Evolutionary conservation across 2,888 invertebrate genomes (phyloP).

Genomic region (Machimus rusticus): DNA sequence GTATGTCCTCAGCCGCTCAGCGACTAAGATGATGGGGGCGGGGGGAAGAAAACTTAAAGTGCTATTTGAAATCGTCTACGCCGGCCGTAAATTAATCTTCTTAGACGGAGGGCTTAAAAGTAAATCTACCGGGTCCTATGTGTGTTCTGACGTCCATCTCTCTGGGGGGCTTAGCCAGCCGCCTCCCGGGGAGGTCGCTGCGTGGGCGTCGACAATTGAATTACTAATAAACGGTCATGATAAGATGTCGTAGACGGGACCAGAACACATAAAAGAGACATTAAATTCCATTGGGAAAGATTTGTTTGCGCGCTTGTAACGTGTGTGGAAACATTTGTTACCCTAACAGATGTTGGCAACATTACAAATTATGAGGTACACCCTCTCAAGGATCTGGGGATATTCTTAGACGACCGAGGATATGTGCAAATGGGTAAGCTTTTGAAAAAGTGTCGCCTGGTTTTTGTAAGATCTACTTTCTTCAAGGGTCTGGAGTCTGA

Average conservation of each 20-base stretch:
- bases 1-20: neutral
- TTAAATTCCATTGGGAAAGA: constrained; percentile 33
- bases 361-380: constrained; percentile 28
- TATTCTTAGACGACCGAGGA: neutral
- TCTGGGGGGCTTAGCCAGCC: neutral
- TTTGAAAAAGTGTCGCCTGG: neutral
- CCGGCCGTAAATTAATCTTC: neutral
- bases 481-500: neutral
- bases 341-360: constrained; percentile 16
- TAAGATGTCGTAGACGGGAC: constrained; percentile 25
- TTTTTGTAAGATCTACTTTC: neutral
- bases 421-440: neutral
- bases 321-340: constrained; percentile 16
- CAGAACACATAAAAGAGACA: constrained; percentile 30
- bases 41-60: neutral
- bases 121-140: neutral
- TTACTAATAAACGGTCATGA: constrained; percentile 15
- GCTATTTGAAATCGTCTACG: neutral
- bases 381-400: neutral
- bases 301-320: constrained; percentile 17
- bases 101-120: neutral
- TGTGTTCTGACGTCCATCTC: neutral
- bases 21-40: neutral
- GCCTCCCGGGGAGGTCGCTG: neutral
- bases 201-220: constrained; percentile 12